A percentile compares a stretch with the other conserved stretches of the same genome.
phyloP scores from a whole-genome alignment of 2,113 vertebrate species.

The Hemiscyllium ocellatum region DNA sequence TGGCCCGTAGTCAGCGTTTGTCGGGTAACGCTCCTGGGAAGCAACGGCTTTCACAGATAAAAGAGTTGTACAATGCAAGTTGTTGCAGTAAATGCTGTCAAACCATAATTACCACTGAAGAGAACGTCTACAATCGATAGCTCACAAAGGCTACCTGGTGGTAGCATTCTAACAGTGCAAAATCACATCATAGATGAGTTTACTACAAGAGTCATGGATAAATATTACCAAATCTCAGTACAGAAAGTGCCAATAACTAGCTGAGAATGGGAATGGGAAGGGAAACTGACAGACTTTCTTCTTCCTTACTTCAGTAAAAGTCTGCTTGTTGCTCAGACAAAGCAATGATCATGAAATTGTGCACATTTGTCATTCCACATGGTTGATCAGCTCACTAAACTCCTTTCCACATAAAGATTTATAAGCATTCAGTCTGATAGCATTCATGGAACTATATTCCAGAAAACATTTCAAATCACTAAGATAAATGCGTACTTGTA shows the following conservation, averaged over 20 bases:
- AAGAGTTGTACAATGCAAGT: neutral
- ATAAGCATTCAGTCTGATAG: neutral
- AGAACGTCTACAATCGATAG: neutral
- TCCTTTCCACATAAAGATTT: neutral
- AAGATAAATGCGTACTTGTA: too few relatives aligned
- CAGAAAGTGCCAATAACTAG: neutral
- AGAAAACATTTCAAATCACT: too few relatives aligned
- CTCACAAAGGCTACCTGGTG: neutral
- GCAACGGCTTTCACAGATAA: neutral
- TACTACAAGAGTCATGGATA: neutral
- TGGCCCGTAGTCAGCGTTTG: neutral
- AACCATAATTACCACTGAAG: neutral
- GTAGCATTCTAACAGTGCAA: neutral
- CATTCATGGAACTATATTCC: neutral
- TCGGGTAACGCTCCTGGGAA: neutral
- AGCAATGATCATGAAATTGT: neutral
- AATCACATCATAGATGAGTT: neutral
- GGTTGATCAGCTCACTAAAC: neutral
- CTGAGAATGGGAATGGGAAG: neutral
- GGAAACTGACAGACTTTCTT: neutral
- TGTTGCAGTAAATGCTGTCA: neutral
- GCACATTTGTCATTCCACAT: neutral
- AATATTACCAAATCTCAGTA: neutral
- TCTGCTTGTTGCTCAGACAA: neutral
- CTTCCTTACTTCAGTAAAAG: neutral